Percentiles rank a stretch among this genome's conserved stretches.
Conservation (phyloP, 2,888 invertebrate genomes). For the Drosophila cognata region DNA sequence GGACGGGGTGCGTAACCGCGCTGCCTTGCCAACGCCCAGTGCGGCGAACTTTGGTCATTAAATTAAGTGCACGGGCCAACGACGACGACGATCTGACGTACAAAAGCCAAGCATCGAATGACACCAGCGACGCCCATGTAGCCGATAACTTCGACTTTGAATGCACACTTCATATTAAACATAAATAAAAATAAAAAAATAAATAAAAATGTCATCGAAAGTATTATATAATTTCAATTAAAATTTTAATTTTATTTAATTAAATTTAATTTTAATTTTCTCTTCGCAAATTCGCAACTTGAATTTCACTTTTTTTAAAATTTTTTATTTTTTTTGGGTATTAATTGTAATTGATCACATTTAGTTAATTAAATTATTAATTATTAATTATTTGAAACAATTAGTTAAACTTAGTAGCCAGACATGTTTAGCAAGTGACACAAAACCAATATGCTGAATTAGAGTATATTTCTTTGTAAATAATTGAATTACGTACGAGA, state of each 20-base stretch:
- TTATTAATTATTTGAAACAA: background rate
- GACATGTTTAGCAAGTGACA: background rate
- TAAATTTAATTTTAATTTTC: background rate
- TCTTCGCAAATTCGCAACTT: background rate
- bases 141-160: background rate
- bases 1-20: constrained; percentile 16
- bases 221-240: background rate
- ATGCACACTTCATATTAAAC: background rate
- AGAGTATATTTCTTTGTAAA: background rate
- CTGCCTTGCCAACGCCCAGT: constrained; percentile 60
- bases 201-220: background rate
- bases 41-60: constrained; percentile 77
- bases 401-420: background rate
- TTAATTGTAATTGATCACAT: background rate
- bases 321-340: no score
- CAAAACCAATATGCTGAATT: background rate
- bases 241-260: background rate
- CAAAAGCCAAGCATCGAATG: constrained; percentile 22
- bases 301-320: background rate
- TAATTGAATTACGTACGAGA: background rate
- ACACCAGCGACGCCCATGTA: constrained; percentile 1
- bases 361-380: background rate
- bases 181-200: no score
- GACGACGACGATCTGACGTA: constrained; percentile 15
- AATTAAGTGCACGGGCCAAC: constrained; percentile 68